phyloP scores from a whole-genome alignment of 2,113 vertebrate species.

The Heterochromis multidens region DNA sequence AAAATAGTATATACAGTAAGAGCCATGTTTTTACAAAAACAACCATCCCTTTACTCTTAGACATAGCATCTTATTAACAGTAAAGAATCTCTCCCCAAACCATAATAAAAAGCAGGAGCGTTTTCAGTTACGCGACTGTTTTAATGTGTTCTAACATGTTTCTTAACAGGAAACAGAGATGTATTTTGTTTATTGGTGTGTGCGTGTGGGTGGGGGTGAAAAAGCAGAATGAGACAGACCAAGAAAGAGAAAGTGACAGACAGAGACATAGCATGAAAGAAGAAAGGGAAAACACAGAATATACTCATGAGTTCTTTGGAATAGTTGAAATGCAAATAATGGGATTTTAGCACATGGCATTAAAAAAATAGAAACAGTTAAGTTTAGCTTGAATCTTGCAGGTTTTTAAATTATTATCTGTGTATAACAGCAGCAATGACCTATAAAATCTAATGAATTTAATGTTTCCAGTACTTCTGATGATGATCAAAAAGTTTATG shows the following conservation, averaged over 20 bases:
- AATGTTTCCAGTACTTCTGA: background rate
- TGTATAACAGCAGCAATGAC: background rate
- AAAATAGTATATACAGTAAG: too few relatives aligned
- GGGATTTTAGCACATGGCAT: background rate
- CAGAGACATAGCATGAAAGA: background rate
- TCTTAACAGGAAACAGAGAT: background rate
- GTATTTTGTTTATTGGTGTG: background rate
- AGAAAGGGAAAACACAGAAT: conserved; percentile 17
- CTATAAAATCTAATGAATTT: background rate
- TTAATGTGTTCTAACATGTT: background rate
- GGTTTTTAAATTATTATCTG: background rate
- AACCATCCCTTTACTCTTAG: background rate
- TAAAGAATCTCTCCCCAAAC: background rate
- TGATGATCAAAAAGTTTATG: background rate
- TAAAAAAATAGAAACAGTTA: background rate
- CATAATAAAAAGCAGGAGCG: background rate
- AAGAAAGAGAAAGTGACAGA: conserved; percentile 3
- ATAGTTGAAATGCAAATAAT: background rate
- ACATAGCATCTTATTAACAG: background rate
- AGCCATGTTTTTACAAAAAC: too few relatives aligned
- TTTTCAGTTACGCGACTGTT: background rate
- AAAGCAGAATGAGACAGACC: background rate
- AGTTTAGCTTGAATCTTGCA: background rate
- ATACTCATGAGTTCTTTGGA: background rate
- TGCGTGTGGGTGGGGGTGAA: background rate